Base-by-base conservation (phyloP, 2,113 vertebrate genomes). In the Noturus placidus region DNA sequence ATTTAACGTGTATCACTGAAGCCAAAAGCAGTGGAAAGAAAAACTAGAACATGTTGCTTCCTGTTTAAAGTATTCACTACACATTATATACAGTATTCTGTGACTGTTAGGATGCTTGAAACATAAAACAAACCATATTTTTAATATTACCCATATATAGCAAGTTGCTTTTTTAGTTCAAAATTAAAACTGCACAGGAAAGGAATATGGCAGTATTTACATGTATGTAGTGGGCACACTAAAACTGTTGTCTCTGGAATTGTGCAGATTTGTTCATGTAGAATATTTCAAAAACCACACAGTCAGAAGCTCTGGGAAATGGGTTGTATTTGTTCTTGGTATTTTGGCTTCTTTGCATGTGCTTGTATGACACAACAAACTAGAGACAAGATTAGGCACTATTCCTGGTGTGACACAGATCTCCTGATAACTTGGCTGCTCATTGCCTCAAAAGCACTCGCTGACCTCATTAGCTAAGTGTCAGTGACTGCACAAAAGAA, bases 1-100 rank as follows among this genome's bases (percentile, higher is more conserved):
- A 86, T 86, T 89, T 78, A 82, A 88, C 38, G 56, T 46, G 81
- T 84, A 87, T 88, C 80, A 80, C 82, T 79, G 33, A 88, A 83
- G 87, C 79, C 80, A 88, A 83, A 42, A 42, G 59, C 61, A 46
- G 67, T 19, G 11, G 83, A 78, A 54, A 54, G 89, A 69, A 74
- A 77, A 25, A 52, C 30, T 82, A 79, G 69, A 79, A 88, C 79
- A 86, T 88, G 86, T 88, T 82, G 78, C 57, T 50, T 86, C 83
- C 85, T 88, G 77, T 78, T 85, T 72, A 42, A 57, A 42, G 17
- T 14, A 20, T 84, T 84, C 52, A 80, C 46, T 11, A 42, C 46
- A 69, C 52, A 78, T 14, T 33, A 69, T 80, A 25, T n/a, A 46
- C 46, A 46, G 46, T 46, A 82, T 84, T 76, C 67, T 80, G 57